Percentiles rank a stretch among this genome's conserved stretches.
phyloP scores from a whole-genome alignment of 2,888 invertebrate genomes.

The Allacma fusca region DNA sequence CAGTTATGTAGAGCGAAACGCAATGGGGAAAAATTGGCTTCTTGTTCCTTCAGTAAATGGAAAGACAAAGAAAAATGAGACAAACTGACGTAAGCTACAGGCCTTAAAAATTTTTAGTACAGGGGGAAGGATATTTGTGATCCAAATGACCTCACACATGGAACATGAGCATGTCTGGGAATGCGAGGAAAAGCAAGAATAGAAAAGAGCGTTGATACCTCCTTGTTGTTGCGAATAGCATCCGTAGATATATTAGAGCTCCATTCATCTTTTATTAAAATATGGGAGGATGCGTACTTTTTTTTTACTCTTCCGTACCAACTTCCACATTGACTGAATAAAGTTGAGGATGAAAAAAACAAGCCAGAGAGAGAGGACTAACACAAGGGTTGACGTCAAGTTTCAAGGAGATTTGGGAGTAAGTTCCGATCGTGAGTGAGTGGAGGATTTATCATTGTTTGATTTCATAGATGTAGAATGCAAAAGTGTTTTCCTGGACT shows the following conservation, averaged over 20 bases:
- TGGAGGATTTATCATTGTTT: slow-evolving; percentile 27
- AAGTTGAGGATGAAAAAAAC: background rate
- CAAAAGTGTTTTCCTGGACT: slow-evolving; percentile 17
- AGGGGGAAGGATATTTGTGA: background rate
- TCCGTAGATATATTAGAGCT: background rate
- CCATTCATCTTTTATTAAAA: slow-evolving; percentile 9
- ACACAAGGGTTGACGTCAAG: slow-evolving; percentile 5
- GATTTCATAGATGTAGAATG: slow-evolving; percentile 19
- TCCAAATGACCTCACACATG: background rate
- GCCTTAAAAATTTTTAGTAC: no score
- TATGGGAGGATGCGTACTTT: background rate
- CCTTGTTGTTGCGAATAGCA: background rate
- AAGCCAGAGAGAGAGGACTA: background rate
- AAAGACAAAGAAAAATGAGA: no score
- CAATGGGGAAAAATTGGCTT: no score
- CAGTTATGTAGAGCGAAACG: no score
- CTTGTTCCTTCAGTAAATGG: no score
- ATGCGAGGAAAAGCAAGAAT: background rate
- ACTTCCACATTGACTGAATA: background rate
- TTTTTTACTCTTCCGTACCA: background rate
- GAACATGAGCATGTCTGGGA: background rate
- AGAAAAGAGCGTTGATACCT: background rate
- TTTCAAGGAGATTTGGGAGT: background rate
- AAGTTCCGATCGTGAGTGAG: background rate
- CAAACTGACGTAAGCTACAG: no score